Evolutionary conservation across 2,888 invertebrate genomes (phyloP), one percentile per base, ranked within the genome.

Genomic region (Opisthograptis luteolata): DNA sequence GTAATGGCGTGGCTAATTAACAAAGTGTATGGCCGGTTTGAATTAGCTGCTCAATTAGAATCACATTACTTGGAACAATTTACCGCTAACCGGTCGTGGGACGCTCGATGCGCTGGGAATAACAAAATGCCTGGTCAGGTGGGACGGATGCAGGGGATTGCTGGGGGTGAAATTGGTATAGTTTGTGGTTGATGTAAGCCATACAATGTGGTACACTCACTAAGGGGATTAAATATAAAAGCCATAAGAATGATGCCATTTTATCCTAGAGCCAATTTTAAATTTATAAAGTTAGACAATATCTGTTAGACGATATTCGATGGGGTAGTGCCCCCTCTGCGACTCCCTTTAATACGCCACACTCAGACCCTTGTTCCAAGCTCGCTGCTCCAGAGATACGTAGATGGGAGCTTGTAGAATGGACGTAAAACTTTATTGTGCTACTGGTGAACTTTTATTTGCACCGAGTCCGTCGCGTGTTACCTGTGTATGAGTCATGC

Each of bases 11-110:
- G 68, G 77, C 70, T 79, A 80, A 84, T 83, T 81, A 81, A 74
- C 72, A 60, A 64, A 81, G 76, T 79, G 72, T 82, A 79, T 83
- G 81, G 74, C 76, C 79, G 64, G 74, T 79, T 79, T 71, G 79
- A 85, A 87, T 90, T 88, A 87, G 84, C 77, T 74, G 87, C 79
- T 86, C 90, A 89, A 89, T 90, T 89, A 89, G 86, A 87, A 81
- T 86, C 86, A 84, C 86, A 86, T 87, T 87, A 87, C 87, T 81
- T 75, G 77, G 81, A 82, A 81, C 86, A 81, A 81, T 87, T 85
- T 85, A 84, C 87, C 84, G 85, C 82, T 86, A 85, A 88, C 83
- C 76, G 82, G 76, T 73, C 73, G 78, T 73, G 78, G 75, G 76
- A 83, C 73, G 73, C 64, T 69, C 79, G 78, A 78, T 79, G 81